Conservation (phyloP, 2,797 vertebrate species). For the Anolis apletophallus region DNA sequence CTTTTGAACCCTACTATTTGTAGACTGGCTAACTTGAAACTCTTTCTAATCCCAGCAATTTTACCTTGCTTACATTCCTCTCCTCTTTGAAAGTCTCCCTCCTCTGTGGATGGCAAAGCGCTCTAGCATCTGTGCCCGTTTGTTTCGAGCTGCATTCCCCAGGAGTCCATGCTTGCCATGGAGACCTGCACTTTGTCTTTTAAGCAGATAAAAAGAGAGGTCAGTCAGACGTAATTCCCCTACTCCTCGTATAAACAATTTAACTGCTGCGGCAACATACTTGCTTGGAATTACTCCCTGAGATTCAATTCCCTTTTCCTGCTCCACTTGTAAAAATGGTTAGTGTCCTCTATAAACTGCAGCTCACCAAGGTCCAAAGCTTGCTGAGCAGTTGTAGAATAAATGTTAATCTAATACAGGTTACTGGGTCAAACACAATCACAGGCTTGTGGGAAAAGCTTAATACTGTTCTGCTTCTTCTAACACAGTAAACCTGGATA, state of each 20-base stretch:
- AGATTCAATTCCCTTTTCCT: constrained; percentile 86
- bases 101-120: constrained; percentile 56
- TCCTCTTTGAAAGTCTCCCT: constrained; percentile 63
- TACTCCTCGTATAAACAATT: constrained; percentile 83
- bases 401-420: constrained; percentile 90
- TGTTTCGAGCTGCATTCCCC: constrained; percentile 70
- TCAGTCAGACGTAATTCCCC: constrained; percentile 84
- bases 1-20: constrained; percentile 40
- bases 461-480: constrained; percentile 86
- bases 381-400: constrained; percentile 85
- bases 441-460: constrained; percentile 87
- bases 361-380: constrained; percentile 80
- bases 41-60: constrained; percentile 60
- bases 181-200: constrained; percentile 83
- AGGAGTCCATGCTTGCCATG: constrained; percentile 71
- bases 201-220: constrained; percentile 85
- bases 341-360: constrained; percentile 84
- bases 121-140: constrained; percentile 67
- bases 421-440: constrained; percentile 88
- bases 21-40: constrained; percentile 61
- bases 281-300: constrained; percentile 84
- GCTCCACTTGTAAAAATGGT: constrained; percentile 86
- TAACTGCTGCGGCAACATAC: constrained; percentile 81
- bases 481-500: constrained; percentile 86
- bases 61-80: constrained; percentile 70